Conservation (phyloP, 2,888 invertebrate genomes). For the Leptura quadrifasciata region DNA sequence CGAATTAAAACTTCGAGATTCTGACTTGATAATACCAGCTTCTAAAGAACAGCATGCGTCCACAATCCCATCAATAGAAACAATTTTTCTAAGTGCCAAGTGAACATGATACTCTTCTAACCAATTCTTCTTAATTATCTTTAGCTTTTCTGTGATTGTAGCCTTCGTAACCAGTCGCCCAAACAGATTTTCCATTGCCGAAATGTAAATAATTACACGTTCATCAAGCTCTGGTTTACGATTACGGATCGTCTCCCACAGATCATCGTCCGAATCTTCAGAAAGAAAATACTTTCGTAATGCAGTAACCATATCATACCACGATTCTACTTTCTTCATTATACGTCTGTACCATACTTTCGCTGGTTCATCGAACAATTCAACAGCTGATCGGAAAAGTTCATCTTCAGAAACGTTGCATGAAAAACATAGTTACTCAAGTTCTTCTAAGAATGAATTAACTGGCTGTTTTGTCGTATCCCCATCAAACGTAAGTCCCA, state of each 20-base stretch:
- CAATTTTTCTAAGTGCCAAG: no score
- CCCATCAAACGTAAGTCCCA: no score
- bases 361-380: conserved; percentile 34
- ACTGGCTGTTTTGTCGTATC: no score
- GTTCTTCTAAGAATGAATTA: conserved; percentile 32
- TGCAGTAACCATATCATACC: conserved; percentile 1
- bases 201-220: no score
- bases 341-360: conserved; percentile 33
- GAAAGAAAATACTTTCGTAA: no score
- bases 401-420: conserved; percentile 29
- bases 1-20: no score
- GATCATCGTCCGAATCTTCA: no score
- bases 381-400: conserved; percentile 38
- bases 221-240: no score
- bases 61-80: no score
- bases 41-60: no score
- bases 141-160: background rate
- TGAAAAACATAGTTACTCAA: conserved; percentile 32
- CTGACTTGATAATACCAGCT: no score
- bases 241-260: no score
- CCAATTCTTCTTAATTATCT: background rate
- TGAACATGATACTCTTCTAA: background rate
- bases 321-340: background rate
- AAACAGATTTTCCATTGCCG: conserved; percentile 31
- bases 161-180: background rate